phyloP scores from a whole-genome alignment of 2,113 vertebrate genomes.

The Pantherophis guttatus region DNA sequence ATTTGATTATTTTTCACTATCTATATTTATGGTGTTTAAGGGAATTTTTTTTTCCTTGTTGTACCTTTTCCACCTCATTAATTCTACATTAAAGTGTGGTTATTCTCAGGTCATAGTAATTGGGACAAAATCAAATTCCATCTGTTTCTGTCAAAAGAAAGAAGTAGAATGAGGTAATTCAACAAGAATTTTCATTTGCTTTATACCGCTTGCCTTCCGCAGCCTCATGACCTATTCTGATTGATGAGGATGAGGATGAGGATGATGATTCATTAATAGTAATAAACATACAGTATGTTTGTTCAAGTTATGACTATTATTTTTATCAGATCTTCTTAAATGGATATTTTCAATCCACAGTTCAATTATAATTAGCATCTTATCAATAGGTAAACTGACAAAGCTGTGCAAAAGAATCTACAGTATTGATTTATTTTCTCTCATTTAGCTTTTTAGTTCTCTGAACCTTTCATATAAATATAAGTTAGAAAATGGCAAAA shows the following conservation, averaged over 20 bases:
- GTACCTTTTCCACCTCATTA: slow-evolving; percentile 61
- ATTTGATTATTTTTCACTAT: slow-evolving; percentile 51
- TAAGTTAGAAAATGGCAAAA: neutral
- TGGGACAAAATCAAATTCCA: slow-evolving; percentile 48
- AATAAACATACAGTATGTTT: neutral
- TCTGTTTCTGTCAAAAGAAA: slow-evolving; percentile 45
- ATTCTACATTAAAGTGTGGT: slow-evolving; percentile 47
- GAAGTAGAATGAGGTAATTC: slow-evolving; percentile 42
- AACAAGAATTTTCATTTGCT: slow-evolving; percentile 24
- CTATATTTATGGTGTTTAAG: slow-evolving; percentile 38
- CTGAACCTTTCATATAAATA: neutral
- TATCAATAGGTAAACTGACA: neutral
- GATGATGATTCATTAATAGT: neutral
- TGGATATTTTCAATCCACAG: slow-evolving; percentile 44
- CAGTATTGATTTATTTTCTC: fast-evolving
- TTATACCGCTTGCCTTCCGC: slow-evolving; percentile 14
- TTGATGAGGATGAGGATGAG: neutral
- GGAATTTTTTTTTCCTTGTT: slow-evolving; percentile 19
- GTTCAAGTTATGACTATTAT: slow-evolving; percentile 14
- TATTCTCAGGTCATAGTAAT: slow-evolving; percentile 57
- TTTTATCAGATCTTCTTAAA: slow-evolving; percentile 37
- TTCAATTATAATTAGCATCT: neutral
- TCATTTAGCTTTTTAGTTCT: slow-evolving; percentile 2
- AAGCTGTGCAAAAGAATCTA: neutral
- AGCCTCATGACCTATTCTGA: slow-evolving; percentile 27